Base-by-base conservation (phyloP, 2,888 invertebrate genomes). In the Eupithecia subfuscata region DNA sequence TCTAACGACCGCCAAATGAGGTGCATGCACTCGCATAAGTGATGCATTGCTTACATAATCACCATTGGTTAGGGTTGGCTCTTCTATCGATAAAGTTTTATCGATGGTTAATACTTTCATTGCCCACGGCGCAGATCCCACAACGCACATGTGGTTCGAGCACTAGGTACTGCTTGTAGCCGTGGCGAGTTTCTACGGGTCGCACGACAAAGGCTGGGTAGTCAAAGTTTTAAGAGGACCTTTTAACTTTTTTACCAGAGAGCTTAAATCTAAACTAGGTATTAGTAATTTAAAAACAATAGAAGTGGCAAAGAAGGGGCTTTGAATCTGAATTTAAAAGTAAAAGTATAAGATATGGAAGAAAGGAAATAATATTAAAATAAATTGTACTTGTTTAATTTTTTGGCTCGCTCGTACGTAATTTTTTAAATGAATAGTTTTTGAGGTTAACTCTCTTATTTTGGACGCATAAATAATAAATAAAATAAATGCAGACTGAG, bases 1-100 rank as follows among this genome's bases (percentile, higher is more conserved):
- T 85, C 88, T 91, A 92, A 92, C 91, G 90, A 91, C 87, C 90
- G 86, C 88, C 92, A 92, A 93, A 93, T 92, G 93, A 93, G 91
- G 89, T 85, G 88, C 91, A 90, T 90, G 91, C 86, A 86, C 87
- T 87, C 88, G 93, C 93, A 94, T 94, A 92, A 91, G 87, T 91
- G 89, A 93, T 93, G 92, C 89, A 88, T 85, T 83, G 90, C 89
- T 92, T 91, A 86, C 90, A 86, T 92, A 92, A 92, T 89, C 86
- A 85, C 82, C 78, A 73, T 80, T 73, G 64, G 79, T 82, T 88
- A 89, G 89, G 82, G 88, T 81, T 84, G 88, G 71, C 72, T 72
- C 64, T 69, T 67, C 22, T 77, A 25, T 76, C 76, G 76, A 73
- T 67, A 43, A 67, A 34, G 8, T 43, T 63, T 18, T 65, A 60